Base-by-base conservation (phyloP, 2,797 vertebrate species). In the Podarcis lilfordi region DNA sequence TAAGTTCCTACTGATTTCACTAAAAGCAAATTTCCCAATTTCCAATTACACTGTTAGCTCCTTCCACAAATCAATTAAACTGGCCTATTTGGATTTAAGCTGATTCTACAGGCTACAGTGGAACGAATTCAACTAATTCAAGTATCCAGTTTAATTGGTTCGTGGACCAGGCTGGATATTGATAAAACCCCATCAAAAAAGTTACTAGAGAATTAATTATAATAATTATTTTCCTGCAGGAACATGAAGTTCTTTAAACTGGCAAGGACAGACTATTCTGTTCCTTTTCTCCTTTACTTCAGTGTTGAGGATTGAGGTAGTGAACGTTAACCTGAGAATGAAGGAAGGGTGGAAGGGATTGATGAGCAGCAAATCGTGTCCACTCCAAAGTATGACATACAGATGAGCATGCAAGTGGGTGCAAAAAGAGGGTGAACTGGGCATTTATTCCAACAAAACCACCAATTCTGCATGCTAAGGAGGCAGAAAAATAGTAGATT, bases 181-280 rank as follows among this genome's bases (percentile, higher is more conserved):
- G 43, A 23, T n/a, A 66, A 61, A 32, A 43, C 3, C 29, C 29
- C 21, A 72, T 77, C 74, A n/a, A 85, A 27, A 35, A 66, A 76
- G 59, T 85, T 64, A 77, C 37, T 77, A n/a, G 35, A 85, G 27
- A 85, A 85, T 77, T 27, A 85, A 85, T 85, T 85, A 64, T 66
- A 76, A 72, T 64, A 77, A 77, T 66, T n/a, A 40, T 76, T 19
- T 76, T 76, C 71, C 32, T 64, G 50, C 35, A 64, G 35, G 27
- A 40, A 76, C 13, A 64, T 29, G 61, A 55, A 23, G 29, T 74
- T 21, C n/a, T 50, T 15, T 76, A 85, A 84, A 76, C 29, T 76
- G 8, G 9, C 15, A 83, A 3, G 29, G 29, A 43, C 21, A 17
- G 13, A 29, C 6, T 72, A 5, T 83, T 66, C 25, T 35, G 50